phyloP scores from a whole-genome alignment of 1,140 invertebrate species.

The Camponotus vicinus region DNA sequence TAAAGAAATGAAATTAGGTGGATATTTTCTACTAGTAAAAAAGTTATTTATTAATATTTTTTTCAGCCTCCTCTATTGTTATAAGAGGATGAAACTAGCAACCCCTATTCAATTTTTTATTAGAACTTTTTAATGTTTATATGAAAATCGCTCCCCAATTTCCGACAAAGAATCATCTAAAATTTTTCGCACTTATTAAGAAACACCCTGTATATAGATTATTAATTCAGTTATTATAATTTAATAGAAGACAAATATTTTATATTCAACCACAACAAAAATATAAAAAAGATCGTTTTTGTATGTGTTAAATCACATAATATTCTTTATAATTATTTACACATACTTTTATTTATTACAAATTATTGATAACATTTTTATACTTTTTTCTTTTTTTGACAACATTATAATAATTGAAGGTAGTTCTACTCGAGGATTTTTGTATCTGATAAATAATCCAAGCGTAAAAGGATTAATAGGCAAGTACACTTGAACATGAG shows the following conservation, averaged over 20 bases:
- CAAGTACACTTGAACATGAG: conserved; percentile 27
- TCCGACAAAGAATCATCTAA: too few relatives aligned
- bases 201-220: too few relatives aligned
- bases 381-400: not conserved
- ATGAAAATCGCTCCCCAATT: too few relatives aligned
- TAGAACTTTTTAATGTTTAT: too few relatives aligned
- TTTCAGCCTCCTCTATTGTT: too few relatives aligned
- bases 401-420: not conserved
- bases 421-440: not conserved
- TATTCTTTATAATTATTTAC: not conserved
- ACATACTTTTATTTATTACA: not conserved
- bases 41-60: too few relatives aligned
- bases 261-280: not conserved
- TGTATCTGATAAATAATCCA: not conserved
- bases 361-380: not conserved
- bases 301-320: not conserved
- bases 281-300: not conserved
- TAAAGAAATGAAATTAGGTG: too few relatives aligned
- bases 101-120: too few relatives aligned
- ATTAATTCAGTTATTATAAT: not conserved
- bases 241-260: not conserved
- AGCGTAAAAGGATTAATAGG: conserved; percentile 7
- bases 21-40: too few relatives aligned
- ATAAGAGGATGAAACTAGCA: too few relatives aligned
- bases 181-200: too few relatives aligned